phyloP scores from a whole-genome alignment of 2,888 invertebrate genomes.

The Ophioninae sp. region DNA sequence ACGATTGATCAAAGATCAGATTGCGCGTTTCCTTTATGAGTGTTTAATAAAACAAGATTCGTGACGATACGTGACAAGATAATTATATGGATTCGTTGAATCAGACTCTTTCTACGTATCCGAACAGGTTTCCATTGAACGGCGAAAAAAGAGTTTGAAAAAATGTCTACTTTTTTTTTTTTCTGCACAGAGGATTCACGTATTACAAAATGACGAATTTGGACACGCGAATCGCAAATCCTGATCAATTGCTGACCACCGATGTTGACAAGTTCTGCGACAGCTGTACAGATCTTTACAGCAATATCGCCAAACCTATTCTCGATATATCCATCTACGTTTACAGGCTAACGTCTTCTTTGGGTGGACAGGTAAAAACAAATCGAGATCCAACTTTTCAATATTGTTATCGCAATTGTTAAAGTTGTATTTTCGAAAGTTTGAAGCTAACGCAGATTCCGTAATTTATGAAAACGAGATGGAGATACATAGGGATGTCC shows the following conservation, averaged over 20 bases:
- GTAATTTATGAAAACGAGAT: too few relatives aligned
- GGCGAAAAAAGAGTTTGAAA: background rate
- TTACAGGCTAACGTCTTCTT: constrained; percentile 91
- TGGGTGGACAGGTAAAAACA: constrained; percentile 88
- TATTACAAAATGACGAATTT: constrained; percentile 98
- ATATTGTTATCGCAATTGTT: too few relatives aligned
- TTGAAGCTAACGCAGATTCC: too few relatives aligned
- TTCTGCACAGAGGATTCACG: constrained; percentile 89
- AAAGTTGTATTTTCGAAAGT: too few relatives aligned
- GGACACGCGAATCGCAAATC: constrained; percentile 96
- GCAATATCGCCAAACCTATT: constrained; percentile 97
- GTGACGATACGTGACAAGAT: background rate
- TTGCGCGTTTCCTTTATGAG: constrained; percentile 30
- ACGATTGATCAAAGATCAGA: constrained; percentile 58
- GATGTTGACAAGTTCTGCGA: constrained; percentile 99
- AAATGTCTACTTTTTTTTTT: background rate
- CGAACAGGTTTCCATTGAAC: constrained; percentile 10
- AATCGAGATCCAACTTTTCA: too few relatives aligned
- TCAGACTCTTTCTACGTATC: background rate
- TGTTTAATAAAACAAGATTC: constrained; percentile 14
- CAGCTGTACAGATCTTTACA: constrained; percentile 96
- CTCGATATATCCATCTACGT: constrained; percentile 97
- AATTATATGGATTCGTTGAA: background rate
- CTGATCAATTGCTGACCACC: constrained; percentile 96
- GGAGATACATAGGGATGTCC: background rate